A percentile compares a stretch with the other conserved stretches of the same genome.
These are phyloP conservation scores for Genyomyrus donnyi DNA, from an alignment of 2,113 vertebrate genomes.

Conservation along the genomic window DNA sequence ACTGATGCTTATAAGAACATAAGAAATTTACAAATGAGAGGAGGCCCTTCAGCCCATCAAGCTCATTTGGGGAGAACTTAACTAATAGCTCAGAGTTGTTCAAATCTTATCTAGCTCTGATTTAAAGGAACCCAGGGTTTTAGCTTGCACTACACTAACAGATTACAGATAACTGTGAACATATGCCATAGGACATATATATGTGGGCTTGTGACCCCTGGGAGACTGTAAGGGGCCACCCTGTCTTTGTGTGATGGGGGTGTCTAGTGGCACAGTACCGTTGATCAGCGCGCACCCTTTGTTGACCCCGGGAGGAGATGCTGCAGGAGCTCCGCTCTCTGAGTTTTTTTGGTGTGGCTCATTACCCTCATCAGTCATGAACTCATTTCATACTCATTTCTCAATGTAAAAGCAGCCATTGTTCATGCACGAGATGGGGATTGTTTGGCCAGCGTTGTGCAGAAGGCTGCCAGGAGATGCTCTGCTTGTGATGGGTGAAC, in stretches of 20 bases:
- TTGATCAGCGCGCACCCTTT: neutral
- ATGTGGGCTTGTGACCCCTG: neutral
- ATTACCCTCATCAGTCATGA: neutral
- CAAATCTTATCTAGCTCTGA: too few relatives aligned
- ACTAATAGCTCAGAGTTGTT: too few relatives aligned
- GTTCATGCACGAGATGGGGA: neutral
- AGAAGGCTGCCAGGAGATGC: neutral
- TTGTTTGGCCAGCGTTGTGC: neutral
- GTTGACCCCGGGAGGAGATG: neutral
- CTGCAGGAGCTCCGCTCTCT: neutral
- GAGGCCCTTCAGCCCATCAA: too few relatives aligned
- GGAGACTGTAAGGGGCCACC: neutral
- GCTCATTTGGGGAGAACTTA: too few relatives aligned
- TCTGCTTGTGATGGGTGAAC: neutral
- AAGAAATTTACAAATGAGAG: too few relatives aligned
- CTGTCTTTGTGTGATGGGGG: neutral
- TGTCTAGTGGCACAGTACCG: neutral
- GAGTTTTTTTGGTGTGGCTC: neutral
- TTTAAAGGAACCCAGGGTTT: too few relatives aligned
- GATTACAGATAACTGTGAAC: too few relatives aligned
- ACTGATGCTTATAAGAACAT: neutral
- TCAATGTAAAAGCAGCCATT: neutral
- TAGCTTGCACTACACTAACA: too few relatives aligned
- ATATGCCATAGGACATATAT: too few relatives aligned
- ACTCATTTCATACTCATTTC: neutral